Base-by-base conservation (phyloP, 2,113 vertebrate genomes). In the Ptilorrhoa leucosticta region DNA sequence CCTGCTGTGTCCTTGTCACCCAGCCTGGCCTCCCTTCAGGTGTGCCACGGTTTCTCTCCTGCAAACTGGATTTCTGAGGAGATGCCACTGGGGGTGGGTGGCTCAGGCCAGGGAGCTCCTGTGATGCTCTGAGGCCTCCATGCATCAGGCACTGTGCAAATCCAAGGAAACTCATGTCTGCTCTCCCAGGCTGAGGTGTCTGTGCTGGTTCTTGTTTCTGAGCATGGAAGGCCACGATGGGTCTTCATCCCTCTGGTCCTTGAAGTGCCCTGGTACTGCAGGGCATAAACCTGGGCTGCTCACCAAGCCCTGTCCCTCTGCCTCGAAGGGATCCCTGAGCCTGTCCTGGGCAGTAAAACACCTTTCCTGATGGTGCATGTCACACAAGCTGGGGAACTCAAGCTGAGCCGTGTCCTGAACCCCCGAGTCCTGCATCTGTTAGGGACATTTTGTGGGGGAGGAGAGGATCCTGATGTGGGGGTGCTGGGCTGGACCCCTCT, bases 131-230 rank as follows among this genome's bases (percentile, higher is more conserved):
- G 28, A 19, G 40, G 3, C 72, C 53, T 69, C 35, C 0, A 1
- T 40, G 18, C 13, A 4, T 42, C 51, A n/a, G 47, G 26, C 0
- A 2, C 22, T 33, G 20, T 1, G 3, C 16, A n/a, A 9, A 42
- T 16, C 13, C 1, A 4, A 27, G 31, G 44, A 71, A 76, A 20
- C 2, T 0, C 1, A 0, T 4, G 7, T 35, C 45, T 77, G 22
- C 23, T 83, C 17, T 78, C 33, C 44, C 16, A 24, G 57, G 30
- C 5, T 44, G 48, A 68, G 21, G 11, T 53, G 27, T 44, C 45
- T 13, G 0, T 1, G 5, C 23, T 66, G 57, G 20, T 58, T 53
- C 18, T 47, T 39, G 24, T 28, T 86, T 68, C 45, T 69, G 50
- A 56, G 26, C 2, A 0, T n/a, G 27, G 26, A 66, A 78, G 18